Base-by-base conservation (phyloP, 2,888 invertebrate genomes). In the Aproaerema taeniolella region DNA sequence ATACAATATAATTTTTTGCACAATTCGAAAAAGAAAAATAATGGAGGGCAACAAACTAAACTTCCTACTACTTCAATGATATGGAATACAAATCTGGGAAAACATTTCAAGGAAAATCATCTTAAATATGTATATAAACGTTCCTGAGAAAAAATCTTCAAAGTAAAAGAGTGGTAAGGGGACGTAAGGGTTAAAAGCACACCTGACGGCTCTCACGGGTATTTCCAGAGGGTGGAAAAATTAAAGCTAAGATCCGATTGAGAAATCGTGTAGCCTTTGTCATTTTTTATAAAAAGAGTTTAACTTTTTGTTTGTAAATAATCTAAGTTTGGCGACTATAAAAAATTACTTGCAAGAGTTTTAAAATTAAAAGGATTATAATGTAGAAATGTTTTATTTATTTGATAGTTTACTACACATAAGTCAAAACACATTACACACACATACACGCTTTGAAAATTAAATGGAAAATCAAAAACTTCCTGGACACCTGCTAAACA, bases 121-220 rank as follows among this genome's bases (percentile, higher is more conserved):
- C n/a, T n/a, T n/a, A n/a, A n/a, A n/a, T n/a, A n/a, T n/a, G n/a
- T n/a, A n/a, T n/a, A n/a, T n/a, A n/a, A n/a, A n/a, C n/a, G n/a
- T n/a, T n/a, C n/a, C n/a, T n/a, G n/a, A n/a, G n/a, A n/a, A n/a
- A n/a, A 26, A 9, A 26, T 26, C 10, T 29, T 29, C 29, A 12
- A 29, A 29, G 12, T 12, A 12, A 29, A 29, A 29, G 29, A n/a
- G 10, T 12, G 12, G 29, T 12, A 29, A 29, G 13, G 12, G 29
- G 13, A 11, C 12, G 11, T 29, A 29, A 29, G 29, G 13, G 12
- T 12, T 26, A n/a, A n/a, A 6, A 6, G 8, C 20, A 20, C 33
- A 33, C 9, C 20, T 33, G 33, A 12, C 7, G 9, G 9, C 6
- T 33, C 24, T 24, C 33, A 33, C 33, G 13, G 33, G 20, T n/a